These are phyloP conservation scores for Poecilia picta DNA, from an alignment of 2,797 vertebrate species.

Conservation along the genomic window DNA sequence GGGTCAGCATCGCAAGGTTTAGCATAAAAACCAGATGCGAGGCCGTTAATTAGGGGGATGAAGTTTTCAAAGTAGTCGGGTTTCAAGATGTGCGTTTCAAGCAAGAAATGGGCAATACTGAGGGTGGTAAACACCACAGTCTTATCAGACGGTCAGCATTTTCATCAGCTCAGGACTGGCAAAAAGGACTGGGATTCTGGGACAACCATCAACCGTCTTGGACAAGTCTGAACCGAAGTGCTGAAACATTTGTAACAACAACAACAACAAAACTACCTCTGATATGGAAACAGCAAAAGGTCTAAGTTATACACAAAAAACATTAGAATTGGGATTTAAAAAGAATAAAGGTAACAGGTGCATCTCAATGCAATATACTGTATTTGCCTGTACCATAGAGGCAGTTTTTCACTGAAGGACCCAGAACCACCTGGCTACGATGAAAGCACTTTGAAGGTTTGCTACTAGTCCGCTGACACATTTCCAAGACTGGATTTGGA, in stretches of 20 bases:
- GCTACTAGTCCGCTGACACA: background rate
- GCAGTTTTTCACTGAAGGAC: background rate
- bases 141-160: background rate
- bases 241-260: background rate
- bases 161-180: background rate
- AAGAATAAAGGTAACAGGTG: conserved; percentile 11
- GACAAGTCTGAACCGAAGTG: background rate
- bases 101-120: conserved; percentile 26
- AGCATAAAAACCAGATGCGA: background rate
- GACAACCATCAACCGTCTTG: background rate
- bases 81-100: conserved; percentile 3
- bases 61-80: background rate
- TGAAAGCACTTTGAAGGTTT: background rate
- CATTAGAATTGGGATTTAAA: background rate
- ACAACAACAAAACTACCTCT: background rate
- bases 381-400: background rate
- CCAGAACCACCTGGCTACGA: too few relatives aligned
- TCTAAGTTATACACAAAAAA: background rate
- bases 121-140: background rate
- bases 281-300: background rate
- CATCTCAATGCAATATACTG: conserved; percentile 44
- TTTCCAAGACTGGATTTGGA: background rate
- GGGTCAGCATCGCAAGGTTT: background rate
- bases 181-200: background rate
- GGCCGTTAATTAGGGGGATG: background rate